phyloP scores from a whole-genome alignment of 2,797 vertebrate genomes.

The Platyrinchus mystaceus region DNA sequence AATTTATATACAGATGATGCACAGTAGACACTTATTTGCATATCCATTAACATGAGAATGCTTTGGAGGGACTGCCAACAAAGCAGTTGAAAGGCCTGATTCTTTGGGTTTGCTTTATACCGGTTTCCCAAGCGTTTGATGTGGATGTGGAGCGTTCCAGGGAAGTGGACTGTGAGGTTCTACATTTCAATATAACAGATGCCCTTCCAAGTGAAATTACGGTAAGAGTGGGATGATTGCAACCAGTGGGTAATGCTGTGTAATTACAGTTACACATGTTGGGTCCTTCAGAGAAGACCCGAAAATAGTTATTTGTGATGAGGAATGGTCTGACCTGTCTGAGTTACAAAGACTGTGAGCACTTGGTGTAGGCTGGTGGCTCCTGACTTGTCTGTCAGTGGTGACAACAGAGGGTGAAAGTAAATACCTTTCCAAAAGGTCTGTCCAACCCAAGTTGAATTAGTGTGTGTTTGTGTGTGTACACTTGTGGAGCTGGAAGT shows the following conservation, averaged over 20 bases:
- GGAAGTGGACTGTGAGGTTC: background rate
- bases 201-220: constrained; percentile 2
- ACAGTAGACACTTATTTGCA: constrained; percentile 36
- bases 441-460: background rate
- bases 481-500: fast-evolving
- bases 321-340: background rate
- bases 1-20: constrained; percentile 33
- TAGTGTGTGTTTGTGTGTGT: background rate
- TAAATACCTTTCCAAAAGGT: background rate
- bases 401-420: background rate
- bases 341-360: background rate
- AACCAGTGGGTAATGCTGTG: background rate
- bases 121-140: background rate
- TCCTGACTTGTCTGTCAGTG: background rate
- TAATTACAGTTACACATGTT: background rate
- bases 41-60: constrained; percentile 42
- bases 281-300: background rate
- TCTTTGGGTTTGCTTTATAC: background rate
- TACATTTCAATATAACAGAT: background rate
- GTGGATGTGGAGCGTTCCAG: background rate
- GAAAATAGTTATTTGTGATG: constrained; percentile 30
- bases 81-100: background rate
- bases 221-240: background rate
- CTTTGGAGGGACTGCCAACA: constrained; percentile 38
- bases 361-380: background rate